These are phyloP conservation scores for Paramuricea clavata DNA, from an alignment of 92 coral and sea anemone species.

Conservation along the genomic window DNA sequence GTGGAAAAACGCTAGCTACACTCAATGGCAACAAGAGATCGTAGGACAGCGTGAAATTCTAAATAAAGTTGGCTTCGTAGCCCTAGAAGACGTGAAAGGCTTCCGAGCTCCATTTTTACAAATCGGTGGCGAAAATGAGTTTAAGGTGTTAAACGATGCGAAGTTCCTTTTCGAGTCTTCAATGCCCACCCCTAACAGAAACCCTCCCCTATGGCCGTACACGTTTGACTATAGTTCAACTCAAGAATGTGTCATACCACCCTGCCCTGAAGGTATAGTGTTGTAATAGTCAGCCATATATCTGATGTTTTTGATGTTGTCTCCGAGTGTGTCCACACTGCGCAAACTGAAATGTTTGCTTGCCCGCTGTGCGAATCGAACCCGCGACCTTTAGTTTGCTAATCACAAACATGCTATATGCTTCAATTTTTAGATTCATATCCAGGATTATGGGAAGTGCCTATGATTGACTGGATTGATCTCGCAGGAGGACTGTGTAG, in stretches of 20 bases:
- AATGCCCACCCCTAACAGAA: conserved; percentile 68
- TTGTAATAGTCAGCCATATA: too few species aligned
- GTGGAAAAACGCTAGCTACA: conserved; percentile 89
- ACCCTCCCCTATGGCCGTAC: conserved; percentile 95
- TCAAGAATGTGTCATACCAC: conserved; percentile 86
- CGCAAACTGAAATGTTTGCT: too few species aligned
- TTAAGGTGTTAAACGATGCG: conserved; percentile 79
- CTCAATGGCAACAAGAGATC: conserved; percentile 80
- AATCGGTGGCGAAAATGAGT: conserved; percentile 87
- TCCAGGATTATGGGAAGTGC: conserved; percentile 99
- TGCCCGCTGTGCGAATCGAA: too few species aligned
- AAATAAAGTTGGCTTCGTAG: conserved; percentile 78
- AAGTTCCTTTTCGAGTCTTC: conserved; percentile 91
- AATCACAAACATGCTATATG: too few species aligned
- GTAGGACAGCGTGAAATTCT: conserved; percentile 85
- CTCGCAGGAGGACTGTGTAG: conserved; percentile 69
- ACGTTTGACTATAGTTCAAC: conserved; percentile 82
- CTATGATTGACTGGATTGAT: conserved; percentile 84
- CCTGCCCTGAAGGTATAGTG: conserved; percentile 85
- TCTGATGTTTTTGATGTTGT: too few species aligned
- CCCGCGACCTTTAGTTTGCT: too few species aligned
- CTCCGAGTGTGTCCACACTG: too few species aligned
- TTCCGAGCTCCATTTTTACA: conserved; percentile 92
- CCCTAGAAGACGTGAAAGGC: conserved; percentile 80
- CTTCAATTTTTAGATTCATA: conserved; percentile 68